These are phyloP conservation scores for Phortica variegata DNA, from an alignment of 1,140 invertebrate species.

Conservation along the genomic window DNA sequence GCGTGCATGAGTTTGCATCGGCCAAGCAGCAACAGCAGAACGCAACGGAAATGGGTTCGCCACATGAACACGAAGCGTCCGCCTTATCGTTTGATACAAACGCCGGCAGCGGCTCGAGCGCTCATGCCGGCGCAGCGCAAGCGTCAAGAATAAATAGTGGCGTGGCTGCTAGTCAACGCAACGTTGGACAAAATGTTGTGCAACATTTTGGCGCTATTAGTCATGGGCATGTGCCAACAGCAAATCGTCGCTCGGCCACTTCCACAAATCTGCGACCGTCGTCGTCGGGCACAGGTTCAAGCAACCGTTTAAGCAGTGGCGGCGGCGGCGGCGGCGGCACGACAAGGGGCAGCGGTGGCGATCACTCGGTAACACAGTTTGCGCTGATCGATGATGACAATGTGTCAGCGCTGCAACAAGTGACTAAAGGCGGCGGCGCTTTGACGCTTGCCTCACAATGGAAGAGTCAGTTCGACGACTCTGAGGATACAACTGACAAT, in stretches of 20 bases:
- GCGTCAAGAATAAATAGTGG: no score
- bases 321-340: conserved; percentile 22
- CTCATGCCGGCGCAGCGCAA: conserved; percentile 9
- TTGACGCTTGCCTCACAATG: conserved; percentile 85
- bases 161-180: conserved; percentile 5
- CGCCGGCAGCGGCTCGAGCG: conserved; percentile 1
- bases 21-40: conserved; percentile 2
- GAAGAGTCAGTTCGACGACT: conserved; percentile 94
- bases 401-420: conserved; percentile 82
- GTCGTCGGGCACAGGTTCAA: conserved; percentile 49
- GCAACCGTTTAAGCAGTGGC: conserved; percentile 56
- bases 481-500: conserved; percentile 87
- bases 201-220: no score
- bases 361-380: conserved; percentile 75
- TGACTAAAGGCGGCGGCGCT: conserved; percentile 72
- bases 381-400: conserved; percentile 92
- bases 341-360: conserved; percentile 47
- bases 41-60: conserved; percentile 5
- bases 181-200: conserved; percentile 13
- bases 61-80: conserved; percentile 13
- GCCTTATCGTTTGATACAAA: conserved; percentile 1
- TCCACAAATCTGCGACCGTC: conserved; percentile 39
- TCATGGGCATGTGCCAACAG: conserved; percentile 24
- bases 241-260: conserved; percentile 36
- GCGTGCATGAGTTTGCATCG: conserved; percentile 59